These are phyloP conservation scores for Neotoma lepida DNA, from an alignment of 2,113 vertebrate species.

Conservation along the genomic window DNA sequence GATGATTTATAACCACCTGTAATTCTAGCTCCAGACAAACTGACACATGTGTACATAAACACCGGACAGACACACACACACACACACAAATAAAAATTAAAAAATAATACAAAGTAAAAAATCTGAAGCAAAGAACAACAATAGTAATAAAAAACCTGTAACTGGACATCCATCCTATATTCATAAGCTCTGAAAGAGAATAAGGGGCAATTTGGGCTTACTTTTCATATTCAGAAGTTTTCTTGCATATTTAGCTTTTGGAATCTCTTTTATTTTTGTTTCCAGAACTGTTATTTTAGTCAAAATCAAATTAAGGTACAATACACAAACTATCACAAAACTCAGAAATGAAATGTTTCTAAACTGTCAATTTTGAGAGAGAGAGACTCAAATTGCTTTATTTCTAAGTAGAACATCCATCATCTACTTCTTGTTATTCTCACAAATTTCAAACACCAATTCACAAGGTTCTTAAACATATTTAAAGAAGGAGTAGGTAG, in stretches of 20 bases:
- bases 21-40: not conserved
- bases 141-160: not conserved
- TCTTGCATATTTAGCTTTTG: constrained; percentile 27
- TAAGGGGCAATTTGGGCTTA: not conserved
- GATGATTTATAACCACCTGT: not conserved
- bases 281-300: constrained; percentile 22
- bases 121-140: not conserved
- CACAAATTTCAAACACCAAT: constrained; percentile 61
- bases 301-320: constrained; percentile 26
- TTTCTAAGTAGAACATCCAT: not conserved
- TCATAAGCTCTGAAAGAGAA: constrained; percentile 1
- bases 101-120: not conserved
- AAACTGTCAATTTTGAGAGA: not conserved
- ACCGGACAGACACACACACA: not conserved
- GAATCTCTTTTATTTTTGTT: not conserved
- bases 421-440: not conserved
- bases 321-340: not conserved
- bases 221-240: constrained; percentile 6
- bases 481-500: constrained; percentile 47
- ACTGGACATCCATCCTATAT: constrained; percentile 5
- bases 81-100: not conserved
- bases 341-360: constrained; percentile 35
- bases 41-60: not conserved
- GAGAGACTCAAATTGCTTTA: not conserved
- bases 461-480: constrained; percentile 43